These are phyloP conservation scores for Micromesistius poutassou DNA, from an alignment of 2,797 vertebrate genomes.

Conservation along the genomic window DNA sequence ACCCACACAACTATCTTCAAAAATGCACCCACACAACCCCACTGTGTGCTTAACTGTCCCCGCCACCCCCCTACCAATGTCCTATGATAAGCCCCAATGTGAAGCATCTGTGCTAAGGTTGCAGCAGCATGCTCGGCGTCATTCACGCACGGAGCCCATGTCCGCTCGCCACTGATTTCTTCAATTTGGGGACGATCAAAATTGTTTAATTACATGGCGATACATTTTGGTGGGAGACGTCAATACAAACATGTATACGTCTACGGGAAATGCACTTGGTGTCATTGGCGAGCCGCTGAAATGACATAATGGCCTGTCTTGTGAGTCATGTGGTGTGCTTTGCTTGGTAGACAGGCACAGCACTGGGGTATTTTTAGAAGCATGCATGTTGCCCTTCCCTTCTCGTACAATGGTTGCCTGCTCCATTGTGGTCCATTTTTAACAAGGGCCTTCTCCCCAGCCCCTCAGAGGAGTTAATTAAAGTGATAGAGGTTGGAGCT, in stretches of 20 bases:
- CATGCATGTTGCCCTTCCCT: constrained; percentile 65
- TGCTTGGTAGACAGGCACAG: constrained; percentile 4
- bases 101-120: constrained; percentile 54
- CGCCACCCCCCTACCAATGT: constrained; percentile 17
- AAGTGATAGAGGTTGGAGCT: constrained; percentile 79
- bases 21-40: constrained; percentile 3
- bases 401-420: constrained; percentile 65
- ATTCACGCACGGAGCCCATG: not conserved
- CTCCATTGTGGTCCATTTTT: constrained; percentile 73
- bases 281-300: constrained; percentile 48
- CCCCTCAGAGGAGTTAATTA: constrained; percentile 83
- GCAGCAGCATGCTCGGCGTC: constrained; percentile 36
- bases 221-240: constrained; percentile 8
- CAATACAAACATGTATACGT: constrained; percentile 31
- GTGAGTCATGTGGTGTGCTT: constrained; percentile 57
- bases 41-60: constrained; percentile 1
- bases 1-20: not conserved
- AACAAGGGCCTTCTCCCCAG: constrained; percentile 77
- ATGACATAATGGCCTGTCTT: constrained; percentile 67
- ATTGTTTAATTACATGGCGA: not conserved
- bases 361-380: constrained; percentile 65
- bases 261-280: constrained; percentile 26
- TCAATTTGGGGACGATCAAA: not conserved
- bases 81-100: constrained; percentile 25
- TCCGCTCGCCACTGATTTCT: not conserved